Base-by-base conservation (phyloP, 1,140 invertebrate species). In the Papilio glaucus region DNA sequence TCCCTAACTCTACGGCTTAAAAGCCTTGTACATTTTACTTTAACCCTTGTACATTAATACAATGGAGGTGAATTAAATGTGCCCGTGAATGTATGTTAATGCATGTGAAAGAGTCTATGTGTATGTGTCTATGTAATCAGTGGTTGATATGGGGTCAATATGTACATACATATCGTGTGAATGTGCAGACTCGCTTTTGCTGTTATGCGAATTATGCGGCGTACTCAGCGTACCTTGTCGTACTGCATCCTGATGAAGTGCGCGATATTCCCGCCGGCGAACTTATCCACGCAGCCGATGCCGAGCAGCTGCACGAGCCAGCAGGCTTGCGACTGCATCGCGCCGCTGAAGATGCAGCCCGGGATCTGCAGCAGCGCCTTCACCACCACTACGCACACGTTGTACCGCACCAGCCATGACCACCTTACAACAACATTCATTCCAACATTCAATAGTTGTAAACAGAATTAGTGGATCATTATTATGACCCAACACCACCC, bases 241-340 rank as follows among this genome's bases (percentile, higher is more conserved):
- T 88, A 86, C 1, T 84, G 71, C 91, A 93, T 93, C 73, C 90
- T 93, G 69, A 94, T 76, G 72, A 93, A 94, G 13, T 78, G 77
- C 6, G 86, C 83, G 8, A 94, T 86, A 69, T 87, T 92, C 0
- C 91, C 87, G 33, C 92, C 93, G 21, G 93, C 92, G 83, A 97
- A 96, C 85, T 97, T 97, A 73, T 96, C 95, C 0, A 98, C 94
- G 85, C 98, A 99, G 7, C 96, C 96, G 60, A 99, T 97, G 5
- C 97, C 97, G 38, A 98, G 94, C n/a, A 99, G 90, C 85, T 99
- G 98, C 9, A 99, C 95, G 8, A 98, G 85, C 97, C 97, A 98
- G 88, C 98, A 99, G 3, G 95, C 95, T 72, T 96, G 93, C 0
- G 86, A 78, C 72, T 96, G 94, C 77, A 98, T 92, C 67, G 94